Evolutionary conservation across 2,113 vertebrate genomes (phyloP), one percentile per base, ranked within the genome.

Genomic region (Pheucticus melanocephalus): DNA sequence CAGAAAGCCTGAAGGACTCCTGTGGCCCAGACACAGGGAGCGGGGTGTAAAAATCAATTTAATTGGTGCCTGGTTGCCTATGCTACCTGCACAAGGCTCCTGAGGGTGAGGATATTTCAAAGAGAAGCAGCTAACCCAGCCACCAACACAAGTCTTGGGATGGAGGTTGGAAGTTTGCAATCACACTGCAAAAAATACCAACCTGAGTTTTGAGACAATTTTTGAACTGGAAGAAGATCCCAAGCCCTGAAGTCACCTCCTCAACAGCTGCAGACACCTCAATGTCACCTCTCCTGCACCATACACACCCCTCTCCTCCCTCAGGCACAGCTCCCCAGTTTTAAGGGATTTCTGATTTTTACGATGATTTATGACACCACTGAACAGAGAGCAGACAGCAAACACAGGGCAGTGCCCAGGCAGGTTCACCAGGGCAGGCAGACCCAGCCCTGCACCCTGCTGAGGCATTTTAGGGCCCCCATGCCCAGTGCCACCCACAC

Each of bases 361-460:
- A n/a, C 2, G 1, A 70, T 31, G 86, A 64, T 22, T 79, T 57
- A 9, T 5, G 79, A 27, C 0, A 0, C 22, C 9, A 5, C 37
- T 22, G 64, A 82, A 68, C 6, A 89, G 83, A 81, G 56, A 75
- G 28, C 69, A 94, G 57, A 21, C 28, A 84, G 76, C 40, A 48
- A 65, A 71, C 0, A 3, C 63, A 60, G 0, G 4, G 54, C 73
- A 76, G n/a, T 17, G 40, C 48, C 37, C 40, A 48, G 40, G 57
- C 59, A 61, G 85, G 39, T 10, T 47, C 59, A 39, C 59, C 12
- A 30, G 25, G 57, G 75, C 70, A 64, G 37, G 48, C 75, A 94
- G 77, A 84, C 19, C 22, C 20, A 83, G 53, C 69, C 16, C 40
- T 30, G 35, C 88, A 77, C 2, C 1, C 33, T 63, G 47, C 69